Evolutionary conservation across 2,113 vertebrate genomes (phyloP), one percentile per base, ranked within the genome.

Genomic region (Takifugu flavidus): DNA sequence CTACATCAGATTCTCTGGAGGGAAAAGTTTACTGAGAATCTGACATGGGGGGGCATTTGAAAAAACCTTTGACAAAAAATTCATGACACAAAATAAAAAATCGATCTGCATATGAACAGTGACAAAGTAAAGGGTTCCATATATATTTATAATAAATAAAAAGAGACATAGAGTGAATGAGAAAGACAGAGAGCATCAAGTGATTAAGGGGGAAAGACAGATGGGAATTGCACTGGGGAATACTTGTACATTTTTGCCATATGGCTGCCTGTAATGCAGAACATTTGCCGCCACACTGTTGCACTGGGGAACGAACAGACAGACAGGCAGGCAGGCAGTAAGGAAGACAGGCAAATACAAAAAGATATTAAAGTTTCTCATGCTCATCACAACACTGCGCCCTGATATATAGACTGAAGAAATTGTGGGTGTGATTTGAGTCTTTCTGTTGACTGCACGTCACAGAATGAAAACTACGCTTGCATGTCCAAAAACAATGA

Each of bases 231-330:
- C 72, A 78, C 85, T 80, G 79, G 69, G 70, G 73, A 58, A 62
- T 74, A 70, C 74, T 78, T 82, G 77, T 79, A 65, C 82, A 67
- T 60, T 70, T 77, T 57, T 75, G 76, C 77, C 86, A 86, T 80
- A 85, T 85, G 85, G 85, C 79, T 77, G 70, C 69, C 67, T 71
- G 72, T 74, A 74, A 71, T 74, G 74, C 75, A 82, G 70, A 80
- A 87, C 67, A 80, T 65, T 77, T 64, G 31, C 51, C 54, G 51
- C 46, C 14, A 65, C 56, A 71, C 55, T 76, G 71, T 59, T 78
- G 66, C 65, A 44, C 46, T 59, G 70, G 52, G 78, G 83, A 85
- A 72, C 65, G 15, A 49, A 1, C 52, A 53, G 44, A 58, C 43
- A 29, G 7, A 28, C 29, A 31, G 47, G 20, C 52, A 53, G 44